Conservation (phyloP, 1,140 invertebrate genomes). For the Pectinophora gossypiella region DNA sequence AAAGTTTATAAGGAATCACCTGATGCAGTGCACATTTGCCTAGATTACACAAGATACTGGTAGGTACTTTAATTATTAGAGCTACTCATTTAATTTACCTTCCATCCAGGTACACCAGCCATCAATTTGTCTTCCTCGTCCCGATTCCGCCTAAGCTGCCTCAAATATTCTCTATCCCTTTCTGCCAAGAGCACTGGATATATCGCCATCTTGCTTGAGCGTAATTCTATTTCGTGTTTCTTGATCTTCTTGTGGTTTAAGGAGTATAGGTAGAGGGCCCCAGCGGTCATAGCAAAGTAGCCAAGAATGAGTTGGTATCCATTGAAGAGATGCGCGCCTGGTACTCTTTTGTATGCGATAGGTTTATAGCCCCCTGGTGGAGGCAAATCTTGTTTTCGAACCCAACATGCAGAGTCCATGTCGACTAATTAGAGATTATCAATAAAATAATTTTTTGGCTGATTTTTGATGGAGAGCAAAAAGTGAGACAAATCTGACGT, state of each 20-base stretch:
- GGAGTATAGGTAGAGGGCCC: slow-evolving; percentile 54
- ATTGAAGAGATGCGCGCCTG: slow-evolving; percentile 77
- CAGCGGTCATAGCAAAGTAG: neutral
- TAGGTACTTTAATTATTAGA: too few species aligned
- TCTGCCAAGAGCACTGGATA: slow-evolving; percentile 84
- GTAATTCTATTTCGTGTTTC: slow-evolving; percentile 78
- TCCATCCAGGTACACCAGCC: slow-evolving; percentile 88
- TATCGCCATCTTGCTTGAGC: slow-evolving; percentile 80
- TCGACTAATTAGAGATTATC: too few species aligned
- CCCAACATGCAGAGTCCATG: too few species aligned
- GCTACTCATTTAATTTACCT: too few species aligned
- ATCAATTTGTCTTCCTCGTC: slow-evolving; percentile 88
- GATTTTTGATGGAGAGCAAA: too few species aligned
- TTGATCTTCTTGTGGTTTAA: slow-evolving; percentile 62
- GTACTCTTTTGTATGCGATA: slow-evolving; percentile 79
- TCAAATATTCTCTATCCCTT: slow-evolving; percentile 84
- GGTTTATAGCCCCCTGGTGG: slow-evolving; percentile 84
- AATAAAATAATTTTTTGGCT: too few species aligned
- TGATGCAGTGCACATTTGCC: too few species aligned
- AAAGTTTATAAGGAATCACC: too few species aligned
- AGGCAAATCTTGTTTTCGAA: slow-evolving; percentile 84
- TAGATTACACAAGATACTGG: too few species aligned
- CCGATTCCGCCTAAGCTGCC: slow-evolving; percentile 82
- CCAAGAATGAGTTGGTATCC: slow-evolving; percentile 36
- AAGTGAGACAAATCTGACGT: too few species aligned